Evolutionary conservation across 2,113 vertebrate species (phyloP), one percentile per base, ranked within the genome.

Genomic region (Herpailurus yagouaroundi): DNA sequence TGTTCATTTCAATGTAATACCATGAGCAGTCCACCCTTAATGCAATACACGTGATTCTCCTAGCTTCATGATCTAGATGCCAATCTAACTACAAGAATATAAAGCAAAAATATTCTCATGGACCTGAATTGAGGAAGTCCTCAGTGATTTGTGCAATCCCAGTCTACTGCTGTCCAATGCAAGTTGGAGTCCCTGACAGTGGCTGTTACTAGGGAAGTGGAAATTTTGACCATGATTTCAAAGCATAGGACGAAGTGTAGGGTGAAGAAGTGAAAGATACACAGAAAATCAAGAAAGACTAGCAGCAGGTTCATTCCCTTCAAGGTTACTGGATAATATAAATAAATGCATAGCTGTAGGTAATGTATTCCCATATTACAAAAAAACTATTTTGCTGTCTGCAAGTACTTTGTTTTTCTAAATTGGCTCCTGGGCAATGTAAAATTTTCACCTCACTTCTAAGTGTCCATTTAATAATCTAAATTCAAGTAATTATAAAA

Each of bases 111-210:
- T 23, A n/a, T 73, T 87, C 15, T 82, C 7, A 45, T 4, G 4
- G 25, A 64, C 55, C 79, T n/a, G 23, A 79, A 94, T 41, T 87
- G 68, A 92, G 95, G 94, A 93, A 89, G 68, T 25, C 29, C 74
- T 74, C 71, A 45, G 16, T n/a, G 64, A 50, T 29, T 84, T 88
- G 66, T 6, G 14, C 21, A 79, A 96, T 48, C 29, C 27, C 29
- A 38, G 31, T 31, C 9, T 7, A n/a, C 16, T 74, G 92, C 74
- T 81, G 33, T 45, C 25, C n/a, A 45, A 4, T 25, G n/a, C 50
- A 57, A 41, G 8, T 25, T 1, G 1, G 27, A 68, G 63, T 36
- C 10, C 9, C 25, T 0, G 3, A 77, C 7, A 1, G 25, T 63
- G 60, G 25, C 41, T 74, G 31, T 63, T 27, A 63, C 21, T 73